Evolutionary conservation across 1,140 invertebrate species (phyloP).

Genomic region (Drosophila pallidifrons): DNA sequence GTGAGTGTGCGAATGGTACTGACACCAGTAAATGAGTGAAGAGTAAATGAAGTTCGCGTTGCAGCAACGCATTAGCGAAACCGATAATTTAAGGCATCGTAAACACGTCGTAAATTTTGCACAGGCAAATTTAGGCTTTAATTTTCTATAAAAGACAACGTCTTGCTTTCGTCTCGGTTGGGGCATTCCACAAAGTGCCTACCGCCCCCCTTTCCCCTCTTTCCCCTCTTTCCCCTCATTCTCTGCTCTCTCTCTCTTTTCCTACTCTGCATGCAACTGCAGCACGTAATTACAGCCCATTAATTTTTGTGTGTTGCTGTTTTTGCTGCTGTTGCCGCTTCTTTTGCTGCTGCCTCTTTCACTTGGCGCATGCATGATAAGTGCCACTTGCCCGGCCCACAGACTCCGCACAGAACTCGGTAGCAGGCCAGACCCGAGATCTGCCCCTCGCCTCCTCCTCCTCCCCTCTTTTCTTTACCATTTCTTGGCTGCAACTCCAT

Average conservation of each 20-base stretch:
- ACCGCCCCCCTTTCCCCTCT: too few relatives aligned
- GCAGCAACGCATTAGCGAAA: slow-evolving; percentile 69
- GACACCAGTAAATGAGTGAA: not conserved
- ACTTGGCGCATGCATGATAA: slow-evolving; percentile 71
- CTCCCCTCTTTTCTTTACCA: slow-evolving; percentile 33
- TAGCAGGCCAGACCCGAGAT: not conserved
- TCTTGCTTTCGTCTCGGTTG: slow-evolving; percentile 29
- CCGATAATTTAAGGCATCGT: slow-evolving; percentile 77
- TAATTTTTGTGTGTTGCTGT: slow-evolving; percentile 55
- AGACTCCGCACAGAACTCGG: slow-evolving; percentile 33
- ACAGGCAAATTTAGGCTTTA: slow-evolving; percentile 68
- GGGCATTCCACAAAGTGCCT: slow-evolving; percentile 17
- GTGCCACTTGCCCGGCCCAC: slow-evolving; percentile 61
- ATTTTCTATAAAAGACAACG: slow-evolving; percentile 60
- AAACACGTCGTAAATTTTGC: slow-evolving; percentile 81
- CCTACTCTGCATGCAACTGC: slow-evolving; percentile 30
- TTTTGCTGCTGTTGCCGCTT: slow-evolving; percentile 6
- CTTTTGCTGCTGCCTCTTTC: slow-evolving; percentile 40
- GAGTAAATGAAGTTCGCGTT: slow-evolving; percentile 65
- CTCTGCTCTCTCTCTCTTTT: not conserved
- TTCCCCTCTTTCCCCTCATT: not conserved
- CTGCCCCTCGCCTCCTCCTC: not conserved
- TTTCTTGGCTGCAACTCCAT: slow-evolving; percentile 29
- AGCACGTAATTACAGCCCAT: slow-evolving; percentile 72
- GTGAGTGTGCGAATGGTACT: slow-evolving; percentile 18